Evolutionary conservation across 2,113 vertebrate genomes (phyloP), one percentile per base, ranked within the genome.

Genomic region (Cairina moschata): DNA sequence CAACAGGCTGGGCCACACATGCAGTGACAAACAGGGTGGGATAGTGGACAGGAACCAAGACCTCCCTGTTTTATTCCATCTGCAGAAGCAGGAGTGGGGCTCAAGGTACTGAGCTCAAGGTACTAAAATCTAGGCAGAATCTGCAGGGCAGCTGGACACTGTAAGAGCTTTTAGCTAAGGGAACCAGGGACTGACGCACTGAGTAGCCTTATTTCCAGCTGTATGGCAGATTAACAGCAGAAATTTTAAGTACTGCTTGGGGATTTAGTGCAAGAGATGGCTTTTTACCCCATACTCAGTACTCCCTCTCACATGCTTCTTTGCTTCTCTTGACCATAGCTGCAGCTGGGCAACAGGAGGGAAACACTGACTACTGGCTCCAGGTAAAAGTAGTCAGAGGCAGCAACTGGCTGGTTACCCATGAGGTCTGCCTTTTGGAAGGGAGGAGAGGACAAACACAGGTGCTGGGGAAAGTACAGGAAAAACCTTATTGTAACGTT

Each of bases 1-100:
- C 36, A 48, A 25, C 32, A 56, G 66, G 60, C n/a, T 22, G 58
- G 44, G 81, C 90, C 63, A 58, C 1, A 1, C 0, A 1, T 4
- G 34, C 55, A n/a, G 26, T 0, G 17, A 59, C 29, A n/a, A 46
- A 34, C 54, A 29, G 15, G 32, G 56, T 3, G 59, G 52, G 75
- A 44, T 26, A 3, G 38, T 1, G 17, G 48, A 25, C 25, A 44
- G 65, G 52, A 80, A 54, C n/a, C 9, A 8, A 1, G 26, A 48
- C 31, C 42, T 73, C n/a, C 60, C 63, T 10, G 5, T 28, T 77
- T 2, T 8, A 11, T 55, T 73, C 67, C 4, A 22, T 46, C 52
- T 52, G 72, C 75, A 85, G 40, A 66, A 40, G 54, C 74, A 83
- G 38, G 5, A 66, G 23, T 26, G 56, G 36, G 66, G 65, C 55